Evolutionary conservation across 1,140 invertebrate species (phyloP).

Genomic region (Macrobrachium nipponense): DNA sequence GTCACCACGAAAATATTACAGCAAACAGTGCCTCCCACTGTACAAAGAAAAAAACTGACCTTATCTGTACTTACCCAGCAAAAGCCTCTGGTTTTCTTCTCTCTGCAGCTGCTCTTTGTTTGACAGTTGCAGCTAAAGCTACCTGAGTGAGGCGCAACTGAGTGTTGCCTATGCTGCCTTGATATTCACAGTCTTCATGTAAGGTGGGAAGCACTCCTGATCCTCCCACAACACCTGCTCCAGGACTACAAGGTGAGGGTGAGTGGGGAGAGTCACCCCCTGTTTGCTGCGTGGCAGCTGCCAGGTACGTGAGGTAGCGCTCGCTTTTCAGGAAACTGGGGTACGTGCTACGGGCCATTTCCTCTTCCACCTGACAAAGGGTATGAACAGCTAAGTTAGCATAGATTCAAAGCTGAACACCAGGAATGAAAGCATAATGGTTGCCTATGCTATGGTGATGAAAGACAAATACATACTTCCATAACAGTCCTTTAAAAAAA

Average conservation of each 20-base stretch:
- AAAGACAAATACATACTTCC: too few relatives aligned
- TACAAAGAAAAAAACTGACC: background rate
- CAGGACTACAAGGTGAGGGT: slow-evolving; percentile 47
- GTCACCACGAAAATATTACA: background rate
- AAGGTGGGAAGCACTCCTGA: slow-evolving; percentile 43
- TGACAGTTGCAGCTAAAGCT: slow-evolving; percentile 46
- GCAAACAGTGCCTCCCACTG: background rate
- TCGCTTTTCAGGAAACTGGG: slow-evolving; percentile 57
- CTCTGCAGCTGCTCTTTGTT: slow-evolving; percentile 31
- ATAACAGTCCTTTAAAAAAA: too few relatives aligned
- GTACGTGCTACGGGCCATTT: slow-evolving; percentile 50
- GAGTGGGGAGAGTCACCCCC: slow-evolving; percentile 39
- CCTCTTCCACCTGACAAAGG: slow-evolving; percentile 37
- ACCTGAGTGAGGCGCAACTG: slow-evolving; percentile 52
- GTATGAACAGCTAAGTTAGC: background rate
- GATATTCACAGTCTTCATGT: slow-evolving; percentile 54
- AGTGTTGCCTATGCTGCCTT: slow-evolving; percentile 14
- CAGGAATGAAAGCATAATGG: too few relatives aligned
- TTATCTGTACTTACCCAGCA: slow-evolving; percentile 38
- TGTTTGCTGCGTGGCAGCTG: slow-evolving; percentile 27
- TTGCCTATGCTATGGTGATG: too few relatives aligned
- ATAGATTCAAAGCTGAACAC: background rate
- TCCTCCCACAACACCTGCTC: background rate
- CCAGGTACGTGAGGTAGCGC: slow-evolving; percentile 40
- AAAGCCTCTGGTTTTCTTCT: slow-evolving; percentile 54